Evolutionary conservation across 2,797 vertebrate species (phyloP).

Genomic region (Mormyrus hasselquistii): DNA sequence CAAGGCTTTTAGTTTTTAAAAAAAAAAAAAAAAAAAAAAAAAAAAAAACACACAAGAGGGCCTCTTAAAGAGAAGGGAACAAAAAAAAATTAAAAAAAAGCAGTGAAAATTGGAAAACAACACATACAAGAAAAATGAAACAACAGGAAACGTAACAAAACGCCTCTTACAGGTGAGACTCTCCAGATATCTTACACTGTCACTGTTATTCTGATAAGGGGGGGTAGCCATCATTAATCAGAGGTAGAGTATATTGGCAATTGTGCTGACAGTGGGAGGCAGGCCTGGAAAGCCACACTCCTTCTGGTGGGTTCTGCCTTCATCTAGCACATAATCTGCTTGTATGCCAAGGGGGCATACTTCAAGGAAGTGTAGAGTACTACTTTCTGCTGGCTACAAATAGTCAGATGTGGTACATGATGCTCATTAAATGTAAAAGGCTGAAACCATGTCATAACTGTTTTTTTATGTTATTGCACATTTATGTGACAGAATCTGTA

Average conservation of each 20-base stretch:
- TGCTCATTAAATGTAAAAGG: background rate
- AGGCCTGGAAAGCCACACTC: background rate
- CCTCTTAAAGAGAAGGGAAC: background rate
- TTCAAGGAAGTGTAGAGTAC: background rate
- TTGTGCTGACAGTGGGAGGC: background rate
- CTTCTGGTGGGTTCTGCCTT: background rate
- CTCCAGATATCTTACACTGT: background rate
- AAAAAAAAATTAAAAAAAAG: background rate
- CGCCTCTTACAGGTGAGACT: background rate
- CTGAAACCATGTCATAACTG: background rate
- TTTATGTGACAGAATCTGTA: background rate
- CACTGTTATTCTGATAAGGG: background rate
- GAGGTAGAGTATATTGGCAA: background rate
- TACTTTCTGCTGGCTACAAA: background rate
- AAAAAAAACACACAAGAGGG: background rate
- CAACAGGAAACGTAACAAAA: background rate
- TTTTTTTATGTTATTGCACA: background rate
- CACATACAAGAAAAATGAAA: background rate
- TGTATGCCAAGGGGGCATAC: background rate
- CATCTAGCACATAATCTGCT: background rate
- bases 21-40: background rate
- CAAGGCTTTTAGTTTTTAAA: background rate
- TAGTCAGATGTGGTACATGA: background rate
- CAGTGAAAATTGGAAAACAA: background rate
- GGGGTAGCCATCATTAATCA: background rate